A percentile compares a stretch with the other conserved stretches of the same genome.
Conservation (phyloP, 2,113 vertebrate genomes). For the Chaetops frenatus region DNA sequence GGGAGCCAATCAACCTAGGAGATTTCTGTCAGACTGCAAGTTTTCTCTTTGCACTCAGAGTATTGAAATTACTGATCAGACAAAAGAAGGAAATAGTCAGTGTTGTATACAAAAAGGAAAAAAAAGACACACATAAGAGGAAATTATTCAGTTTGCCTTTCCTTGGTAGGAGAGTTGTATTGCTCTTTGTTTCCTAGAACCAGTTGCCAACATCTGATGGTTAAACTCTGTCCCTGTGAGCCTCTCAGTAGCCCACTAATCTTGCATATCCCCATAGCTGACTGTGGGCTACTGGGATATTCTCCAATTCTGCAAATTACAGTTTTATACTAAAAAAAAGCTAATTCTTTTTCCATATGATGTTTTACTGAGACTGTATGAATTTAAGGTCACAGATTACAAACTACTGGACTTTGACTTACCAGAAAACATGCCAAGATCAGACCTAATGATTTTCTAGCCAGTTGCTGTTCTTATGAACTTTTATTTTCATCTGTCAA, state of each 20-base stretch:
- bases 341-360: neutral
- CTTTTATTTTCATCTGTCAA: neutral
- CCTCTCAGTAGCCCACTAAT: neutral
- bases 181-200: slow-evolving; percentile 7
- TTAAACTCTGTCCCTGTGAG: fast-evolving
- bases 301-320: neutral
- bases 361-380: neutral
- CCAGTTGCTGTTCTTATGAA: neutral
- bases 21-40: neutral
- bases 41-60: neutral
- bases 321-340: neutral
- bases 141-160: slow-evolving; percentile 47
- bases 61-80: neutral
- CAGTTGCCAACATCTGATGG: neutral
- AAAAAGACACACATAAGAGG: neutral
- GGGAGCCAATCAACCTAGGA: neutral
- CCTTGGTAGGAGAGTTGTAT: neutral
- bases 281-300: neutral
- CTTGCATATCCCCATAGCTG: neutral
- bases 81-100: neutral
- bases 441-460: neutral
- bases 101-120: neutral
- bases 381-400: neutral
- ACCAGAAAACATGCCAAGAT: neutral
- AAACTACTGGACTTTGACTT: neutral